Evolutionary conservation across 2,113 vertebrate genomes (phyloP).

Genomic region (Tachysurus vachellii): DNA sequence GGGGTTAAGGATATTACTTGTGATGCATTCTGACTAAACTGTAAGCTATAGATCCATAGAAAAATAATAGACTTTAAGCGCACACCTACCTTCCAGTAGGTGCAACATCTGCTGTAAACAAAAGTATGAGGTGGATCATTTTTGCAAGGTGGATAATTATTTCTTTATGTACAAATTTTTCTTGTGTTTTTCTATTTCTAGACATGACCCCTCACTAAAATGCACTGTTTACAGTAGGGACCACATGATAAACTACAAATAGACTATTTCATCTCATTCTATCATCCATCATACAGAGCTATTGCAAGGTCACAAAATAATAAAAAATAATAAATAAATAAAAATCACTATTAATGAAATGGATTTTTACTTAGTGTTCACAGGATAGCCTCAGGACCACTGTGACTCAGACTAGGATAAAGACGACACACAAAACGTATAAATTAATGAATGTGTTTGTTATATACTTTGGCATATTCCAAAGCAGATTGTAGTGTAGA

Average conservation of each 20-base stretch:
- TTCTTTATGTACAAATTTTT: background rate
- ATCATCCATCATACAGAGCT: background rate
- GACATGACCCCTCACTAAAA: background rate
- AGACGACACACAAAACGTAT: background rate
- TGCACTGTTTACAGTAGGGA: background rate
- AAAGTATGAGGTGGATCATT: too few relatives aligned
- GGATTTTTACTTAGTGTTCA: background rate
- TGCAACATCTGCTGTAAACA: background rate
- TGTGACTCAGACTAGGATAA: background rate
- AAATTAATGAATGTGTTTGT: background rate
- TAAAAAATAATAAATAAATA: background rate
- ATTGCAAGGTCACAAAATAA: background rate
- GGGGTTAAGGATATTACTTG: slow-evolving; percentile 18
- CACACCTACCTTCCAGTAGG: background rate
- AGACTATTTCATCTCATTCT: background rate
- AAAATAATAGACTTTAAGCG: background rate
- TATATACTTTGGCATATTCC: background rate
- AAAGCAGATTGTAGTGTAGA: background rate
- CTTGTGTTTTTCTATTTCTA: too few relatives aligned
- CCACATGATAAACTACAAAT: background rate
- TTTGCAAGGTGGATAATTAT: background rate
- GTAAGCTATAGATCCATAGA: slow-evolving; percentile 11
- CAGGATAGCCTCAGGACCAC: background rate
- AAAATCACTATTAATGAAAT: background rate
- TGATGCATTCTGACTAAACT: background rate